Conservation (phyloP, 1,140 invertebrate genomes). For the Trialeurodes vaporariorum region DNA sequence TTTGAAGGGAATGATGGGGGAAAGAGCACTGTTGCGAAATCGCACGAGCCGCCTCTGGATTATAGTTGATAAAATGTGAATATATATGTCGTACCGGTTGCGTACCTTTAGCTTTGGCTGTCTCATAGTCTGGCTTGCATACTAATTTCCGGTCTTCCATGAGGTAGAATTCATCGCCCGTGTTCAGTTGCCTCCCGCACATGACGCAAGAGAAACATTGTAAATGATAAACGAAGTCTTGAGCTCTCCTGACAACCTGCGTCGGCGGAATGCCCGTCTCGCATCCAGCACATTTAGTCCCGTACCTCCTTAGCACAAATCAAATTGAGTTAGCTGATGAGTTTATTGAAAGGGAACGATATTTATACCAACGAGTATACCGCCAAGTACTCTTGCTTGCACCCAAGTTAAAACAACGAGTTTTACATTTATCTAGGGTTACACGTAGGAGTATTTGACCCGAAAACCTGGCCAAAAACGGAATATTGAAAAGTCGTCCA, state of each 20-base stretch:
- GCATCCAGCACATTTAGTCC: constrained; percentile 94
- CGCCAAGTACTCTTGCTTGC: too few species aligned
- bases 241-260: constrained; percentile 85
- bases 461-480: too few species aligned
- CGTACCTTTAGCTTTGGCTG: constrained; percentile 81
- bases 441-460: too few species aligned
- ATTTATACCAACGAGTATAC: too few species aligned
- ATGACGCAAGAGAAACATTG: constrained; percentile 94
- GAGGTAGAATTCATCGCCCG: constrained; percentile 95
- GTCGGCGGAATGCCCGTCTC: constrained; percentile 91
- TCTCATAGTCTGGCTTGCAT: constrained; percentile 94
- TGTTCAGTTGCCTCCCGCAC: constrained; percentile 88
- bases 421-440: too few species aligned
- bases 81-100: constrained; percentile 5
- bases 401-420: too few species aligned
- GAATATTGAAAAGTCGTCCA: too few species aligned
- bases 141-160: constrained; percentile 96
- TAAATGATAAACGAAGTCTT: constrained; percentile 93
- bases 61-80: background rate
- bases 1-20: background rate
- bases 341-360: too few species aligned
- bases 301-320: constrained; percentile 63
- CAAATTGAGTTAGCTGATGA: background rate
- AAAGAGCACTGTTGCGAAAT: too few species aligned
- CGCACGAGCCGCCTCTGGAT: background rate